phyloP scores from a whole-genome alignment of 2,797 vertebrate genomes.

The Schizopygopsis pylzovi region DNA sequence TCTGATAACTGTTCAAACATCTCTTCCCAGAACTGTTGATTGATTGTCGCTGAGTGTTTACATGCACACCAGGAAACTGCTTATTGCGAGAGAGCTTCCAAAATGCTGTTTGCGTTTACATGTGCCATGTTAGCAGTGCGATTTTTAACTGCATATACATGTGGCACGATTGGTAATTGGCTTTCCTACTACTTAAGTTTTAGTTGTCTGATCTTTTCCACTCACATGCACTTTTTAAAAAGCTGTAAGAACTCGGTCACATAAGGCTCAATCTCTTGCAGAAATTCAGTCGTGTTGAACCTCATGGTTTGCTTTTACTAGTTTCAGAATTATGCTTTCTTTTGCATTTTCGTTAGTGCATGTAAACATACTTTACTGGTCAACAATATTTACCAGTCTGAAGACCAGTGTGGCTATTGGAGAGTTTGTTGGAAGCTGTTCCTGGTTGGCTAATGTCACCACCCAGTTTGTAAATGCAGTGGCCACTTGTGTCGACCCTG shows the following conservation, averaged over 20 bases:
- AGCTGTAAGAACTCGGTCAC: neutral
- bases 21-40: constrained; percentile 22
- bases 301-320: neutral
- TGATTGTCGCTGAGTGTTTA: constrained; percentile 2
- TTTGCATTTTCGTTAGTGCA: constrained; percentile 11
- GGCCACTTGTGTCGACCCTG: constrained; percentile 56
- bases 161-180: neutral
- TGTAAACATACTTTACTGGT: constrained; percentile 34
- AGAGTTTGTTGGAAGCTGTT: constrained; percentile 22
- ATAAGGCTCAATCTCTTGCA: neutral
- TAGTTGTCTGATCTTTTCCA: constrained; percentile 29
- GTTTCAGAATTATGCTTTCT: neutral
- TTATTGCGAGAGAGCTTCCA: neutral
- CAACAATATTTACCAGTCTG: constrained; percentile 29
- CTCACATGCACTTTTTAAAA: constrained; percentile 31
- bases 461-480: constrained; percentile 34
- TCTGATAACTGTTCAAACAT: constrained; percentile 43
- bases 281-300: neutral
- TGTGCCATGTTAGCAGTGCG: neutral
- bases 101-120: neutral
- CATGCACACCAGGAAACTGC: constrained; percentile 18
- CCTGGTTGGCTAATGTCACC: constrained; percentile 23
- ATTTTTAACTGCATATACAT: neutral
- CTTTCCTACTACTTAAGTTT: neutral
- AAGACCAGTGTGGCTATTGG: constrained; percentile 19